phyloP scores from a whole-genome alignment of 2,888 invertebrate species.

The Rhagium mordax region DNA sequence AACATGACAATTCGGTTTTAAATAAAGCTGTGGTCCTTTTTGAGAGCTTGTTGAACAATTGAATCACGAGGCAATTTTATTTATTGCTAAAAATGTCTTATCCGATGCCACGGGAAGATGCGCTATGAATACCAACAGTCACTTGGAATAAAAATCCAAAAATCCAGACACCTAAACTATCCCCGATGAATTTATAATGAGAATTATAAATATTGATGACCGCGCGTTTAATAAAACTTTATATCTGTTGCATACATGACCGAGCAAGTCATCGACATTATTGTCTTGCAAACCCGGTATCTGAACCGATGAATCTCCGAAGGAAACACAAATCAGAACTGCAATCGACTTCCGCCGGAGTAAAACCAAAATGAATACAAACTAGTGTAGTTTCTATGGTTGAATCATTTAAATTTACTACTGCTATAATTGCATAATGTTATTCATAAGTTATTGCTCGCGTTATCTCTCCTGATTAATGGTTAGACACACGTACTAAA shows the following conservation, averaged over 20 bases:
- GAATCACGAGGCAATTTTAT: background rate
- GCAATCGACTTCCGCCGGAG: conserved; percentile 51
- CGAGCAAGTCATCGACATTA: conserved; percentile 35
- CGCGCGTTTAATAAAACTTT: conserved; percentile 32
- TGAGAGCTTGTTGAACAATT: no score
- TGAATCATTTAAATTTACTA: conserved; percentile 23
- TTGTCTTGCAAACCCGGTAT: conserved; percentile 38
- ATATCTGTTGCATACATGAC: conserved; percentile 15
- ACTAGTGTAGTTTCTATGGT: conserved; percentile 36
- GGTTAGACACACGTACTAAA: background rate
- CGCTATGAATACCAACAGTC: conserved; percentile 7
- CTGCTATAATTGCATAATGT: conserved; percentile 16
- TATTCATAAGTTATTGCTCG: conserved; percentile 17
- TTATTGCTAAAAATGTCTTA: background rate
- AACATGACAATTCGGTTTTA: no score
- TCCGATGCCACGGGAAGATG: background rate
- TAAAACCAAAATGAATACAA: conserved; percentile 53
- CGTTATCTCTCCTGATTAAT: conserved; percentile 5
- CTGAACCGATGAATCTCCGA: conserved; percentile 42
- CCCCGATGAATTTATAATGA: conserved; percentile 29
- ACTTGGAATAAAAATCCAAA: conserved; percentile 29
- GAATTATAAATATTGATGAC: conserved; percentile 42
- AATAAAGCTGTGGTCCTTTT: no score
- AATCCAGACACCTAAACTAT: conserved; percentile 34
- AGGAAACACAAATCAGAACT: conserved; percentile 57